Evolutionary conservation across 2,113 vertebrate genomes (phyloP).

Genomic region (Hydrolagus affinis): DNA sequence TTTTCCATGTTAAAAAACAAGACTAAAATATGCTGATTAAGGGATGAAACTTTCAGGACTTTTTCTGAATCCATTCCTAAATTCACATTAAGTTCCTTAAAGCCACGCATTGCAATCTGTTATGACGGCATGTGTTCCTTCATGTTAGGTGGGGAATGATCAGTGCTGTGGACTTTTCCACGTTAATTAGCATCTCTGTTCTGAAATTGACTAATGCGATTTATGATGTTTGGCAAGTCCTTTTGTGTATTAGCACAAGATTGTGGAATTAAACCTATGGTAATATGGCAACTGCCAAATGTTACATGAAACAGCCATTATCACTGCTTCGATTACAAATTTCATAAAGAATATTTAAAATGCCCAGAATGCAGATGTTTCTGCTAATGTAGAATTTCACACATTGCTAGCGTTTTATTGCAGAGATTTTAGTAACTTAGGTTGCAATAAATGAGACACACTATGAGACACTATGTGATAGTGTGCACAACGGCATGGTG

Average conservation of each 20-base stretch:
- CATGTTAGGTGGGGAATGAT: background rate
- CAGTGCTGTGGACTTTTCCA: background rate
- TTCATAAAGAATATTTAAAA: background rate
- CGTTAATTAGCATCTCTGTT: background rate
- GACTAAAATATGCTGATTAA: background rate
- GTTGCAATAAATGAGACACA: background rate
- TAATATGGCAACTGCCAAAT: background rate
- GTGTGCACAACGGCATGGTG: background rate
- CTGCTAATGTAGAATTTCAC: background rate
- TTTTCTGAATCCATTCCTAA: background rate
- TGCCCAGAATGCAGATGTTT: background rate
- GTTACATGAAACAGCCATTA: background rate
- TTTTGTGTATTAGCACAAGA: background rate
- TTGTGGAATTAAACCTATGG: background rate
- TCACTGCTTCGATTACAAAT: background rate
- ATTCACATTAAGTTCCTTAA: background rate
- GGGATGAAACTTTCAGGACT: background rate
- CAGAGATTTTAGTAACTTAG: background rate
- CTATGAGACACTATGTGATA: background rate
- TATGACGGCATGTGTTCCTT: background rate
- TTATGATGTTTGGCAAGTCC: background rate
- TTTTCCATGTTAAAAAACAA: background rate
- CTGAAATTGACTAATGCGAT: background rate
- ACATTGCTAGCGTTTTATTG: background rate
- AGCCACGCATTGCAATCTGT: background rate